These are phyloP conservation scores for Melieria picta DNA, from an alignment of 2,888 invertebrate species.

Conservation along the genomic window DNA sequence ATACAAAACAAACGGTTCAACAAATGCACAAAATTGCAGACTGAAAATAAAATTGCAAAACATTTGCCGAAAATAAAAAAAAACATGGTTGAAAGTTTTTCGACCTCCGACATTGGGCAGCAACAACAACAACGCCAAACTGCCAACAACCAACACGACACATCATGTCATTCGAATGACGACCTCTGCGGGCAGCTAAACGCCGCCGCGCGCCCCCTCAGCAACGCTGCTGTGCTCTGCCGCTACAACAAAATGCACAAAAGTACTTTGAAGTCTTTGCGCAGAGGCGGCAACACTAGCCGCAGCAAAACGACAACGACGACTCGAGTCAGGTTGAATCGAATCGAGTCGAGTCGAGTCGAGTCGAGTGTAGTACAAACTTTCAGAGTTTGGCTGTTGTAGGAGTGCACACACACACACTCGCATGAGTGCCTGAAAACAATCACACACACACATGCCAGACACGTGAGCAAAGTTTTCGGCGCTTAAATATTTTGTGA, in stretches of 20 bases:
- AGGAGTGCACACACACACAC: neutral
- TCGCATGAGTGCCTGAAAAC: slow-evolving; percentile 5
- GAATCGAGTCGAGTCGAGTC: neutral
- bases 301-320: neutral
- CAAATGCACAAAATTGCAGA: too few relatives aligned
- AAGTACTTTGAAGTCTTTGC: neutral
- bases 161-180: neutral
- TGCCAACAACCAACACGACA: neutral
- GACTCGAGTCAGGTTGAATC: neutral
- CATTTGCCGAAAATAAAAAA: too few relatives aligned
- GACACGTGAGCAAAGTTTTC: neutral
- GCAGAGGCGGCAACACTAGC: neutral
- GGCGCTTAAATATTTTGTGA: slow-evolving; percentile 4
- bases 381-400: neutral
- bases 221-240: neutral
- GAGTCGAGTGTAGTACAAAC: neutral
- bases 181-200: neutral
- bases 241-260: neutral
- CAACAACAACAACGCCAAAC: neutral
- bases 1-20: too few relatives aligned
- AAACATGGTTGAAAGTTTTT: too few relatives aligned
- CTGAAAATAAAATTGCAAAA: too few relatives aligned
- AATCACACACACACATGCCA: neutral
- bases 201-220: neutral
- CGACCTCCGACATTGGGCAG: too few relatives aligned